Evolutionary conservation across 2,888 invertebrate species (phyloP), one percentile per base, ranked within the genome.

Genomic region (Lasioglossum marginatum): DNA sequence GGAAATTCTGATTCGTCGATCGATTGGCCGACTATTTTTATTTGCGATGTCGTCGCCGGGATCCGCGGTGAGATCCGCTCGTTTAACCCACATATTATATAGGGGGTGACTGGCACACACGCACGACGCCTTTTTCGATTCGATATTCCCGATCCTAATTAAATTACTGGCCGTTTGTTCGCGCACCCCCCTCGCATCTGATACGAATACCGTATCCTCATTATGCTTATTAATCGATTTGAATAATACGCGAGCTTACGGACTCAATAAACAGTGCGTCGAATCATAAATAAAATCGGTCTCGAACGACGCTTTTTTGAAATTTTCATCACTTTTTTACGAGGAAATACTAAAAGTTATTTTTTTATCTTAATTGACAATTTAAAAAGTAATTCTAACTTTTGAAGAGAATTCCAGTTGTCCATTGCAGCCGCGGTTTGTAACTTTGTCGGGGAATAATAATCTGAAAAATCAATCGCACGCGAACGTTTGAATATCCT

Each of bases 21-120:
- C 68, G 68, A 68, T 68, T 37, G 68, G 10, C 34, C 4, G 68
- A 37, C 68, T 68, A 63, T 63, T 63, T 63, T 63, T 31, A 63
- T 63, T 63, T 63, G 31, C 63, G 31, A 63, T 19, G 63, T 63
- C 63, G 31, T 31, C 31, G 31, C 6, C 31, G 63, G 16, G 31
- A 31, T 63, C 63, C 63, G 63, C 8, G 8, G 19, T 0, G 31
- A 19, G 19, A 63, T 63, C 63, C 31, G 8, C 19, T 63, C 63
- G 31, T 63, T 27, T 63, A 63, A 63, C 63, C 63, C 63, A 63
- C 27, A 63, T 63, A 63, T 63, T 63, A 63, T 16, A 63, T 8
- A 5, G 63, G 31, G 31, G 31, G 63, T 63, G 63, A 31, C 63
- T 31, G 63, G 31, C 31, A 63, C 63, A 19, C 16, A 16, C 31